These are phyloP conservation scores for Oreotrochilus melanogaster DNA, from an alignment of 2,113 vertebrate genomes.

Conservation along the genomic window DNA sequence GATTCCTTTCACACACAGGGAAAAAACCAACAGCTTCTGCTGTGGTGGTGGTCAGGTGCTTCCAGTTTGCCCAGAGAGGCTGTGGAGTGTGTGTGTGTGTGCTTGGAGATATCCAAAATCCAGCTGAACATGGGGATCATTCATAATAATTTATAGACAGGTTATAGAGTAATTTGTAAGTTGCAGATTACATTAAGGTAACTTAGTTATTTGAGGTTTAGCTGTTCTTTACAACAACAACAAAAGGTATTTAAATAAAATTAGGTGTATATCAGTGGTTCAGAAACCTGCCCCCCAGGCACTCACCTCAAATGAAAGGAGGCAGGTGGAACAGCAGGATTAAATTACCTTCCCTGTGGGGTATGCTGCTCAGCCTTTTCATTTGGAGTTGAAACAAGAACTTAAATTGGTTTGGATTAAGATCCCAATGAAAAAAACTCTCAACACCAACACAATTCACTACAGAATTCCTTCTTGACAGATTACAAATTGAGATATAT, in stretches of 20 bases:
- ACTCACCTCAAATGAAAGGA: background rate
- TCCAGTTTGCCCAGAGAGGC: background rate
- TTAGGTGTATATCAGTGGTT: background rate
- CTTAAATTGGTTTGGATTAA: background rate
- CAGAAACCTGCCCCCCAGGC: background rate
- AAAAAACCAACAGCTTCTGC: background rate
- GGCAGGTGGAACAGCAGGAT: background rate
- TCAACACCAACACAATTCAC: background rate
- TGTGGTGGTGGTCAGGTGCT: background rate
- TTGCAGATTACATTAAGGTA: background rate
- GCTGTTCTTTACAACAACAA: background rate
- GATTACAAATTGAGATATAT: background rate
- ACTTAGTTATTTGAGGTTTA: background rate
- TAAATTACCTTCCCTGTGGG: background rate
- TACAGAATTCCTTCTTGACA: background rate
- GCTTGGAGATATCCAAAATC: background rate
- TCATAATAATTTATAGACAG: background rate
- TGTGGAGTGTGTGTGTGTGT: background rate
- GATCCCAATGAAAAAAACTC: background rate
- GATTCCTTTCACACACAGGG: background rate
- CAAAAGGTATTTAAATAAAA: background rate
- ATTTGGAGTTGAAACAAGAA: background rate
- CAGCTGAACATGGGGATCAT: background rate
- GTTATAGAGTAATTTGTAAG: background rate
- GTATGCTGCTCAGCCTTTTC: background rate